These are phyloP conservation scores for Hippocampus guttulatus DNA, from an alignment of 2,113 vertebrate species.

Conservation along the genomic window DNA sequence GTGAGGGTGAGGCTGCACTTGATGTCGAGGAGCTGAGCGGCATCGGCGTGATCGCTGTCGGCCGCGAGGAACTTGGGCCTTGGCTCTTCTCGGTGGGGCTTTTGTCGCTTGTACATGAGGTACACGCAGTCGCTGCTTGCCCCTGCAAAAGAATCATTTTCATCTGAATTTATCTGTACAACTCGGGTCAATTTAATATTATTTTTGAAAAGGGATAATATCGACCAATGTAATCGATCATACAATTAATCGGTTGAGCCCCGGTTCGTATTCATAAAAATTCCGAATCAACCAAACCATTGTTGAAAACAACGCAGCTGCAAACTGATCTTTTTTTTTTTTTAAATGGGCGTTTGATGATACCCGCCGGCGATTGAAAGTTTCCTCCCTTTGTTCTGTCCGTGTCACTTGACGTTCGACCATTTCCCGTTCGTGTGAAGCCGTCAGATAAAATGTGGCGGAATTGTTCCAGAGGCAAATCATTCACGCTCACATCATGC, in stretches of 20 bases:
- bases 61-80: accelerated
- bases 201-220: too few species aligned
- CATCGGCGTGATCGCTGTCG: background rate
- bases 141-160: constrained; percentile 12
- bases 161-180: too few species aligned
- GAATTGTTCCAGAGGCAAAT: background rate
- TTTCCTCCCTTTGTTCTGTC: background rate
- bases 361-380: background rate
- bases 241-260: too few species aligned
- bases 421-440: background rate
- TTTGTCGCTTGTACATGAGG: background rate
- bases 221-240: too few species aligned
- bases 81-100: accelerated
- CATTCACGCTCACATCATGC: background rate
- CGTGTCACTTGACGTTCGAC: background rate
- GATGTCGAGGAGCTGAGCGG: background rate
- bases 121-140: background rate
- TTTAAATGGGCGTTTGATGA: too few species aligned
- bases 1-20: background rate
- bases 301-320: too few species aligned
- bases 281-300: background rate
- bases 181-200: too few species aligned
- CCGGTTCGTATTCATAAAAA: too few species aligned
- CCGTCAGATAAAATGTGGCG: constrained; percentile 13
- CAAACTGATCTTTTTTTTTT: too few species aligned